Percentiles rank a stretch among this genome's conserved stretches.
Conservation (phyloP, 2,797 vertebrate species). For the Chrosomus eos region DNA sequence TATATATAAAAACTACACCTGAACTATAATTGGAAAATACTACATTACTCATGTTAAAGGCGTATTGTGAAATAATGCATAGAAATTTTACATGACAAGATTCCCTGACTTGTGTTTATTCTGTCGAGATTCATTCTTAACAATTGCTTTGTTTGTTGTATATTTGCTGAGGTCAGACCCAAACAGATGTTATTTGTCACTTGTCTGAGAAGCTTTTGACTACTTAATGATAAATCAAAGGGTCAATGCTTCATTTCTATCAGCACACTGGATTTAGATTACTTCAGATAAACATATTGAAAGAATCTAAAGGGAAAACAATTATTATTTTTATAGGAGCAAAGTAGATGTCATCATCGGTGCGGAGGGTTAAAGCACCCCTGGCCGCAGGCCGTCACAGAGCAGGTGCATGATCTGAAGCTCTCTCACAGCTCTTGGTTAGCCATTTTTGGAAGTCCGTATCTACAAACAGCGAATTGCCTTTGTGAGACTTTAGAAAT, state of each 20-base stretch:
- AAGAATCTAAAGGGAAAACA: not conserved
- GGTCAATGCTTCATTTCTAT: not conserved
- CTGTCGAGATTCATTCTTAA: not conserved
- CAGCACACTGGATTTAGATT: not conserved
- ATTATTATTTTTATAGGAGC: not conserved
- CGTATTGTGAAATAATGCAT: not conserved
- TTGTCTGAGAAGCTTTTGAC: not conserved
- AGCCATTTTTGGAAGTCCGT: slow-evolving; percentile 23
- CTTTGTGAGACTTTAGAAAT: slow-evolving; percentile 33
- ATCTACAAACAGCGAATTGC: slow-evolving; percentile 35
- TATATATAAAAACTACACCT: not conserved
- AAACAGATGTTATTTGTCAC: not conserved
- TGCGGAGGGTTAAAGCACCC: not conserved
- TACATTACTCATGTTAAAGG: not conserved
- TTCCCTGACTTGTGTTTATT: not conserved
- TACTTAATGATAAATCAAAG: not conserved
- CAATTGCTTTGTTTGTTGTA: not conserved
- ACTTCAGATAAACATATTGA: not conserved
- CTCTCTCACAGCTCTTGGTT: not conserved
- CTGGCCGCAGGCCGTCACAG: not conserved
- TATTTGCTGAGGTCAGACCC: not conserved
- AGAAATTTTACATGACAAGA: not conserved
- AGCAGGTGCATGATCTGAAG: not conserved
- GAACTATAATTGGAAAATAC: not conserved
- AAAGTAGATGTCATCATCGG: not conserved